A percentile compares a stretch with the other conserved stretches of the same genome.
These are phyloP conservation scores for Odontomachus brunneus DNA, from an alignment of 1,140 invertebrate genomes.

Conservation along the genomic window DNA sequence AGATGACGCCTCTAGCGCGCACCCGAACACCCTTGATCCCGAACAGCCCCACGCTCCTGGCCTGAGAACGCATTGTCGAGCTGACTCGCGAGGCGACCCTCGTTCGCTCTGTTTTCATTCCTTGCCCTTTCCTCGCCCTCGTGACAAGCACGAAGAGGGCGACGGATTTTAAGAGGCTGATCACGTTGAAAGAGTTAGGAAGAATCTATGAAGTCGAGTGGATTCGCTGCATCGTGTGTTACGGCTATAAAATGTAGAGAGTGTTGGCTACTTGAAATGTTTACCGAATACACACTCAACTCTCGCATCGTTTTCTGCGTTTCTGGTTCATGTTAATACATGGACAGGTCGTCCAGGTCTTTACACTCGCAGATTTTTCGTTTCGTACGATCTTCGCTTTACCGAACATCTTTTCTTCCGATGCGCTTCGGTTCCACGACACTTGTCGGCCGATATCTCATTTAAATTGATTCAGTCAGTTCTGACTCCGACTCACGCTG, in stretches of 20 bases:
- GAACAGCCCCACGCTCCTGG: background rate
- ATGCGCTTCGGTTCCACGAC: no score
- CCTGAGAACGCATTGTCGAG: slow-evolving; percentile 46
- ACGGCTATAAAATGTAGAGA: no score
- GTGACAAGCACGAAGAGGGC: slow-evolving; percentile 3
- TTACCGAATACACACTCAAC: no score
- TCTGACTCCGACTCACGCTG: background rate
- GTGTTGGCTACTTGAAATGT: no score
- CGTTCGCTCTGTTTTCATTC: slow-evolving; percentile 55
- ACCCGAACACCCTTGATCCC: slow-evolving; percentile 58
- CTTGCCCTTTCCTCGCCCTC: slow-evolving; percentile 12
- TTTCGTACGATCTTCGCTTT: no score
- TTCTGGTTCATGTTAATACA: no score
- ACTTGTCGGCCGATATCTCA: no score
- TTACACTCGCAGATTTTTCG: no score
- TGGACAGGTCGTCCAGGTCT: no score
- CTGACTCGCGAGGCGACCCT: slow-evolving; percentile 40
- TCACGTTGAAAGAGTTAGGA: background rate
- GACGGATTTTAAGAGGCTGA: background rate
- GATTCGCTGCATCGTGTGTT: background rate
- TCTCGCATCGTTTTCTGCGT: no score
- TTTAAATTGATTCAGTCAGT: no score
- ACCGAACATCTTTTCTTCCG: no score
- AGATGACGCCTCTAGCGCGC: slow-evolving; percentile 78
- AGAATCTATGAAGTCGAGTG: background rate